Base-by-base conservation (phyloP, 1,140 invertebrate species). In the Gonatopus flavifemur region DNA sequence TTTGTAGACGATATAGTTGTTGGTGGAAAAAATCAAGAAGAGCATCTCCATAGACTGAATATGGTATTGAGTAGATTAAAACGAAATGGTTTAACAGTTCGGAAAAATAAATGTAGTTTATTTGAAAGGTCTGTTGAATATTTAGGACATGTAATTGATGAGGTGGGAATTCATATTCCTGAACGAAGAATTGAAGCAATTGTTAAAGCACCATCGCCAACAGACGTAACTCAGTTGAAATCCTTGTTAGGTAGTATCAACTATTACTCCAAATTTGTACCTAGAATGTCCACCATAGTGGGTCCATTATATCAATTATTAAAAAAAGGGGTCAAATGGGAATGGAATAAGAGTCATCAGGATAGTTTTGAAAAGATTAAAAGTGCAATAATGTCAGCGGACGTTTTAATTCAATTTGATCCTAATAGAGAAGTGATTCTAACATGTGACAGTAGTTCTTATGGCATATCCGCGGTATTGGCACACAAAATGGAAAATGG, bases 401-500 rank as follows among this genome's bases (percentile, higher is more conserved):
- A 44, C 32, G 50, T 62, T 41, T 49, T 66, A 16, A 39, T 33
- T 4, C 58, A 59, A 35, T 64, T 36, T 28, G 31, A 64, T 33
- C 53, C 55, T 10, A 40, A 52, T 30, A 16, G 45, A 36, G 41
- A 53, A n/a, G 33, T 61, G 20, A 38, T 25, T 24, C 43, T 55
- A 37, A 43, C 30, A 21, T 45, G 31, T 40, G 40, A 59, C 40
- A 45, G 46, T 18, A 47, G 41, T 25, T 8, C 33, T 9, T 31
- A 43, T 24, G 57, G 49, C 5, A 18, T 52, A 31, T 74, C 75
- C 0, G 67, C 66, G 8, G 64, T 74, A 1, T 41, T 82, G 4
- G 64, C 62, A 9, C 78, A 83, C 48, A 56, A 49, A 20, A 25
- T 64, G 20, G 13, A 49, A 32, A 56, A 76, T 55, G 66, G 56